These are phyloP conservation scores for Drosophila paracracens DNA, from an alignment of 2,888 invertebrate species.

Conservation along the genomic window DNA sequence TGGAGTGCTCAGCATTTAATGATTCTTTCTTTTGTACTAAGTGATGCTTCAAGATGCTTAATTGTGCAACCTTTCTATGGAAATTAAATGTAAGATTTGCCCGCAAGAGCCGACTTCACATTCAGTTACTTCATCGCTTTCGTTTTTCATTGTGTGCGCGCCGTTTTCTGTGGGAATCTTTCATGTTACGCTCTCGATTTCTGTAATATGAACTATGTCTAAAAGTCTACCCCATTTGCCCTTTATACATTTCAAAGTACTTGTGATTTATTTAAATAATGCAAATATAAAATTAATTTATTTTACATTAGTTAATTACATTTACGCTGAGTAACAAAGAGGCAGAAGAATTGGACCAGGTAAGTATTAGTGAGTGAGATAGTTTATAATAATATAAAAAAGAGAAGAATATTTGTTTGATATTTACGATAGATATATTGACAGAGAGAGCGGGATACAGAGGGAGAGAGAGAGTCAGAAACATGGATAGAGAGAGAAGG, in stretches of 20 bases:
- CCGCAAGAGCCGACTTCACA: conserved; percentile 27
- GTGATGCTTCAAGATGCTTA: conserved; percentile 64
- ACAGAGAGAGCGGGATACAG: background rate
- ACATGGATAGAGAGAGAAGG: background rate
- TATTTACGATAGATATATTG: background rate
- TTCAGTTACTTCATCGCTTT: conserved; percentile 78
- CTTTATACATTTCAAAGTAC: conserved; percentile 6
- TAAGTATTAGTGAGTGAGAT: background rate
- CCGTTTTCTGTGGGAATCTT: conserved; percentile 51
- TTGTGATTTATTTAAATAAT: conserved; percentile 27
- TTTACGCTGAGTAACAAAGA: background rate
- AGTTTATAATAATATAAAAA: background rate
- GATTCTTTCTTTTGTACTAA: conserved; percentile 60
- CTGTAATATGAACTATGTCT: conserved; percentile 5
- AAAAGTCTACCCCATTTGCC: background rate
- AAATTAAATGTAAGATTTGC: conserved; percentile 64
- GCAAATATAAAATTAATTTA: background rate
- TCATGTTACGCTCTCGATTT: conserved; percentile 39
- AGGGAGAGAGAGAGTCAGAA: background rate
- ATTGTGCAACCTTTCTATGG: conserved; percentile 78
- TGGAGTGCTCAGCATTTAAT: conserved; percentile 63
- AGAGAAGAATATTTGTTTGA: background rate
- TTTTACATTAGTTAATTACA: background rate
- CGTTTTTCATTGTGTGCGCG: conserved; percentile 65
- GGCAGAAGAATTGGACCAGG: background rate